These are phyloP conservation scores for Orchesellides sinensis DNA, from an alignment of 2,888 invertebrate genomes.

Conservation along the genomic window DNA sequence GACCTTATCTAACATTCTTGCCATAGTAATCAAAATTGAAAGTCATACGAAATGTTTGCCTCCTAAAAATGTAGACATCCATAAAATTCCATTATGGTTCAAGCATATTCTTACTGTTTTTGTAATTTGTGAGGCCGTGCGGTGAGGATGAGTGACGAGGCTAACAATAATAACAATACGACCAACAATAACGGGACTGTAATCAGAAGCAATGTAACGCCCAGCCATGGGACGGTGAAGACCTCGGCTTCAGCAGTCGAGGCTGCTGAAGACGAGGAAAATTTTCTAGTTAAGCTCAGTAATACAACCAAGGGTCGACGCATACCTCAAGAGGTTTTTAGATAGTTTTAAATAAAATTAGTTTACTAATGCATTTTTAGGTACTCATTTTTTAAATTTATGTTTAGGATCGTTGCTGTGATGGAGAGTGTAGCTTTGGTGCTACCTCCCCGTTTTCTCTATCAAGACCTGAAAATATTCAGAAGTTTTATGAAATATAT, in stretches of 20 bases:
- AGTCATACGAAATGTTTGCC: neutral
- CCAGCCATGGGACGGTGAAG: slow-evolving; percentile 6
- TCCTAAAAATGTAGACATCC: neutral
- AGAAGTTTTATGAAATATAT: slow-evolving; percentile 32
- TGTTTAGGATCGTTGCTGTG: slow-evolving; percentile 8
- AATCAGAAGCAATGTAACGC: neutral
- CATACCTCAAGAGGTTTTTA: neutral
- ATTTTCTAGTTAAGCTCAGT: neutral
- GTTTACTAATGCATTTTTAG: too few species aligned
- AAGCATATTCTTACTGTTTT: slow-evolving; percentile 48
- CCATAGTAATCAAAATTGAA: slow-evolving; percentile 37
- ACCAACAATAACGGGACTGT: neutral
- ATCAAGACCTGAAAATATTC: slow-evolving; percentile 1
- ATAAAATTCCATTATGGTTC: slow-evolving; percentile 28
- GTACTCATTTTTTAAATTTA: too few species aligned
- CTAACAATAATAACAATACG: slow-evolving; percentile 33
- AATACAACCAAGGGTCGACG: neutral
- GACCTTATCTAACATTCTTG: too few species aligned
- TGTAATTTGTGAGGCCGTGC: slow-evolving; percentile 47
- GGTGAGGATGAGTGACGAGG: slow-evolving; percentile 62
- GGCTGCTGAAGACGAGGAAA: slow-evolving; percentile 33
- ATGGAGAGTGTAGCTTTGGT: slow-evolving; percentile 26
- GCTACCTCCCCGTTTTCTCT: neutral
- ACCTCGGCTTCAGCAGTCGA: slow-evolving; percentile 20
- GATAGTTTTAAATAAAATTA: too few species aligned